Base-by-base conservation (phyloP, 2,797 vertebrate genomes). In the Arnoldichthys spilopterus region DNA sequence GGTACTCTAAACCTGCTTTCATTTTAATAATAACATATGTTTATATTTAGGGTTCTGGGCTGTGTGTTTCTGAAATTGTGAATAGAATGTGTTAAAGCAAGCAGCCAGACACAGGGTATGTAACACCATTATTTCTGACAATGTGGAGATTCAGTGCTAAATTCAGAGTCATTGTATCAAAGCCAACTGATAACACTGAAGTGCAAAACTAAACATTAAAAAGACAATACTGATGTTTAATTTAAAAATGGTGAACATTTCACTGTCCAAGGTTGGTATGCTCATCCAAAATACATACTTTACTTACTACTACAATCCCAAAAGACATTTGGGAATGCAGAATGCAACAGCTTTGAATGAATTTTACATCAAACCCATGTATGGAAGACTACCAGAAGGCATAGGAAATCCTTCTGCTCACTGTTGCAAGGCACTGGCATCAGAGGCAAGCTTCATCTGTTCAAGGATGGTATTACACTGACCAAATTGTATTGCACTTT, bases 381-480 rank as follows among this genome's bases (percentile, higher is more conserved):
- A 15, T 62, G 43, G 30, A 18, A 45, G 68, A 67, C 26, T 18
- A 58, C 63, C 53, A 76, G 64, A 77, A 70, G 54, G 56, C 28
- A 28, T 22, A 37, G 49, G n/a, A 26, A 15, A 49, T 30, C n/a
- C 15, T 70, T 77, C 66, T 76, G 51, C 34, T 77, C 28, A 30
- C 56, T 59, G 56, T 59, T 59, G 26, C 22, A 13, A 3, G 2
- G 54, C 22, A 26, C 24, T 58, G 54, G 54, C 24, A 24, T 22
- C n/a, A n/a, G 16, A 53, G 16, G 13, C 2, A 53, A 20, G n/a
- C 45, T 47, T 5, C 53, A 24, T 22, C 8, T 9, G 24, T 22
- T 54, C 24, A 22, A 9, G n/a, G 53, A 54, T 6, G n/a, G 6
- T 24, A 54, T 24, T 20, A 51, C 47, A 51, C 47, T 20, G 16